Percentiles rank a stretch among this genome's conserved stretches.
phyloP scores from a whole-genome alignment of 2,797 vertebrate genomes.

The Danio choprae region DNA sequence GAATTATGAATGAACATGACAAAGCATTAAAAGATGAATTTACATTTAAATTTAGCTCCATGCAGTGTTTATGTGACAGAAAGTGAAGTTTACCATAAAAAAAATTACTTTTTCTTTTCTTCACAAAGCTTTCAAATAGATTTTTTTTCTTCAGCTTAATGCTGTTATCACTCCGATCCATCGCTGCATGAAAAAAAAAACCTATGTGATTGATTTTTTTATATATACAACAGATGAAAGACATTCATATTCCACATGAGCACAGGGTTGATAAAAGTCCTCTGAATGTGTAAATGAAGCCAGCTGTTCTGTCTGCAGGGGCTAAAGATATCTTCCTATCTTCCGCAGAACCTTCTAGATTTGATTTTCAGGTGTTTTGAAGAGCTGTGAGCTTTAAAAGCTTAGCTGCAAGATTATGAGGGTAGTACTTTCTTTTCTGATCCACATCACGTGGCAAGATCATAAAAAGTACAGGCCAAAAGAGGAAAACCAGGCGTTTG shows the following conservation, averaged over 20 bases:
- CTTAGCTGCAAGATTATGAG: conserved; percentile 37
- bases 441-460: conserved; percentile 39
- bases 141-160: background rate
- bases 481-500: conserved; percentile 46
- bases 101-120: background rate
- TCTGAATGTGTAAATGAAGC: conserved; percentile 24
- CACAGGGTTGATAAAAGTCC: background rate
- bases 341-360: background rate
- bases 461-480: background rate
- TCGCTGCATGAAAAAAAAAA: background rate
- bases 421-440: conserved; percentile 36
- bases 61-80: no score
- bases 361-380: conserved; percentile 35
- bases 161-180: background rate
- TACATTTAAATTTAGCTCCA: no score
- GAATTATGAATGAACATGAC: no score
- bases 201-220: background rate
- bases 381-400: conserved; percentile 3
- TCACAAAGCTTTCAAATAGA: background rate
- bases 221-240: background rate
- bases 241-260: background rate
- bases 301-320: conserved; percentile 51
- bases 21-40: no score
- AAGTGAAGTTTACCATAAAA: no score
- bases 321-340: conserved; percentile 45